These are phyloP conservation scores for Hapalemur alaotrensis DNA, from an alignment of 2,797 vertebrate genomes.

Conservation along the genomic window DNA sequence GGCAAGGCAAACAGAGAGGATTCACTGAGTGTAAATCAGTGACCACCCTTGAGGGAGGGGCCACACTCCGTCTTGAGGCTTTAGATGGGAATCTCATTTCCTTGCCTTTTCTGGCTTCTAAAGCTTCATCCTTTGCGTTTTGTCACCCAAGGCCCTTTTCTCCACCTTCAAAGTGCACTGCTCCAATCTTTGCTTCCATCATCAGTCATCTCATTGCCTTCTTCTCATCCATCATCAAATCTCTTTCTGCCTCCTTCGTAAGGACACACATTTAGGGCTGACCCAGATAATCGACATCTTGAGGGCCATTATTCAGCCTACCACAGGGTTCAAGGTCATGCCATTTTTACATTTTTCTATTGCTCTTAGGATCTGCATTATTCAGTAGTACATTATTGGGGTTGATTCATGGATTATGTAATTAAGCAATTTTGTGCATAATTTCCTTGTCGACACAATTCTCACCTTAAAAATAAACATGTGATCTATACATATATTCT, in stretches of 20 bases:
- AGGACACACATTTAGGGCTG: background rate
- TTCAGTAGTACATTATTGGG: background rate
- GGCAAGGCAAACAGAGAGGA: background rate
- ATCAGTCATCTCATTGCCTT: background rate
- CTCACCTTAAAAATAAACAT: constrained; percentile 19
- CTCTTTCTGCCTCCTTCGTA: background rate
- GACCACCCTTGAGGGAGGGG: too few species aligned
- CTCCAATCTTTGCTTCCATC: background rate
- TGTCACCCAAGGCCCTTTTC: background rate
- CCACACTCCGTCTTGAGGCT: background rate
- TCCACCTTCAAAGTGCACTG: background rate
- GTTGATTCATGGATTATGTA: background rate
- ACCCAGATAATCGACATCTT: background rate
- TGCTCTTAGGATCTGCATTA: background rate
- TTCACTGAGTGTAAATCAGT: background rate
- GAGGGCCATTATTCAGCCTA: background rate
- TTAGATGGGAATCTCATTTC: background rate
- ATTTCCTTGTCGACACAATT: background rate
- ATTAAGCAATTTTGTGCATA: background rate
- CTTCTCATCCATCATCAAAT: background rate
- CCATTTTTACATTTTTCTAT: background rate
- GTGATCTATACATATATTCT: background rate
- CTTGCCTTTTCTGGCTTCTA: background rate
- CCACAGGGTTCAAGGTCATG: background rate
- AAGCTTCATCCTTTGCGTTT: background rate